phyloP scores from a whole-genome alignment of 2,888 invertebrate genomes.

The Drosophila aldrichi region DNA sequence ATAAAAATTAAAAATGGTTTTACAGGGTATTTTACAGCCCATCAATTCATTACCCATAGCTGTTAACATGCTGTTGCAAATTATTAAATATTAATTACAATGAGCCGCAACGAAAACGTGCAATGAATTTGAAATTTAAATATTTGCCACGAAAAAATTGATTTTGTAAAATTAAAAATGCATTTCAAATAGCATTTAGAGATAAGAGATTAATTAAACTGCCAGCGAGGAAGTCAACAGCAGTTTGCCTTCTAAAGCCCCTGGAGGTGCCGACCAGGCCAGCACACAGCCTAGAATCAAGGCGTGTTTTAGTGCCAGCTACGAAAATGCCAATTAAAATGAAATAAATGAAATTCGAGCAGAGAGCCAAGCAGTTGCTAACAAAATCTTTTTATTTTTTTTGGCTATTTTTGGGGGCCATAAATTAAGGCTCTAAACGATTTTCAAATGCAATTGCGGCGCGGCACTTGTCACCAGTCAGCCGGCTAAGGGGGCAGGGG shows the following conservation, averaged over 20 bases:
- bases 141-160: slow-evolving; percentile 56
- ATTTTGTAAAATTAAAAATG: slow-evolving; percentile 59
- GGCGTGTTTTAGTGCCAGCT: slow-evolving; percentile 67
- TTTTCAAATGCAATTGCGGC: slow-evolving; percentile 57
- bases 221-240: slow-evolving; percentile 59
- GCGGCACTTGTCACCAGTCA: slow-evolving; percentile 78
- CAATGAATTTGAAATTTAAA: slow-evolving; percentile 62
- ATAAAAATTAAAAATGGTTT: neutral
- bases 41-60: fast-evolving
- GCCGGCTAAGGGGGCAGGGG: neutral
- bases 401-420: slow-evolving; percentile 40
- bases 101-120: slow-evolving; percentile 62
- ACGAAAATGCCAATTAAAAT: slow-evolving; percentile 71
- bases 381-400: slow-evolving; percentile 11
- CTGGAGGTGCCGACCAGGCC: slow-evolving; percentile 20
- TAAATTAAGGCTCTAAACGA: slow-evolving; percentile 77
- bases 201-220: slow-evolving; percentile 78
- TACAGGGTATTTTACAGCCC: neutral
- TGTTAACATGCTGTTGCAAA: slow-evolving; percentile 32
- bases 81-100: slow-evolving; percentile 74
- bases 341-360: slow-evolving; percentile 71
- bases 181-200: slow-evolving; percentile 67
- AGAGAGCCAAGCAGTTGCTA: slow-evolving; percentile 9
- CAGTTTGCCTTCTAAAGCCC: slow-evolving; percentile 5
- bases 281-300: slow-evolving; percentile 49